These are phyloP conservation scores for Stercorarius parasiticus DNA, from an alignment of 2,113 vertebrate genomes.

Conservation along the genomic window DNA sequence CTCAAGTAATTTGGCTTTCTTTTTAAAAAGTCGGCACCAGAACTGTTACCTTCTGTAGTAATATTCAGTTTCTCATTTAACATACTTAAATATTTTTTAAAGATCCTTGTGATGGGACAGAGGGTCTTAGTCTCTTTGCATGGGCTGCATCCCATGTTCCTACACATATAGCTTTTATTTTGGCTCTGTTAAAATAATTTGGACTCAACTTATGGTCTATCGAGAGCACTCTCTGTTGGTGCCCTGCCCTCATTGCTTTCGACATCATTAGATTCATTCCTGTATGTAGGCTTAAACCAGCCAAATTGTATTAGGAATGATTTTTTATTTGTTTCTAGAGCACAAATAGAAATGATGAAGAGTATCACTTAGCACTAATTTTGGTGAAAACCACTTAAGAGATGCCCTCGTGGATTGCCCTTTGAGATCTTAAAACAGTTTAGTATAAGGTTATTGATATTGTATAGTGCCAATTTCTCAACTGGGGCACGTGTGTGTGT, in stretches of 20 bases:
- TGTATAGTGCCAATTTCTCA: neutral
- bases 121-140: neutral
- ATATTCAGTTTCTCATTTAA: neutral
- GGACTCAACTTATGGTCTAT: neutral
- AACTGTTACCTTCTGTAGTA: neutral
- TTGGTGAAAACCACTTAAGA: neutral
- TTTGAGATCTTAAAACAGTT: neutral
- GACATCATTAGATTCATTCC: neutral
- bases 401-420: neutral
- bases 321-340: neutral
- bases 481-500: fast-evolving
- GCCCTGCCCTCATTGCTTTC: neutral
- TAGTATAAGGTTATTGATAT: neutral
- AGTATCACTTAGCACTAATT: neutral
- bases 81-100: neutral
- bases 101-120: neutral
- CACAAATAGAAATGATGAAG: neutral
- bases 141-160: neutral
- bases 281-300: neutral
- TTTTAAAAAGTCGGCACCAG: neutral
- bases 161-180: neutral
- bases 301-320: conserved; percentile 16
- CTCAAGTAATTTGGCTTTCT: neutral
- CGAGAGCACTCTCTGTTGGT: neutral
- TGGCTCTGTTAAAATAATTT: neutral